Percentiles rank a stretch among this genome's conserved stretches.
Conservation (phyloP, 2,797 vertebrate genomes). For the Anas flavirostris region DNA sequence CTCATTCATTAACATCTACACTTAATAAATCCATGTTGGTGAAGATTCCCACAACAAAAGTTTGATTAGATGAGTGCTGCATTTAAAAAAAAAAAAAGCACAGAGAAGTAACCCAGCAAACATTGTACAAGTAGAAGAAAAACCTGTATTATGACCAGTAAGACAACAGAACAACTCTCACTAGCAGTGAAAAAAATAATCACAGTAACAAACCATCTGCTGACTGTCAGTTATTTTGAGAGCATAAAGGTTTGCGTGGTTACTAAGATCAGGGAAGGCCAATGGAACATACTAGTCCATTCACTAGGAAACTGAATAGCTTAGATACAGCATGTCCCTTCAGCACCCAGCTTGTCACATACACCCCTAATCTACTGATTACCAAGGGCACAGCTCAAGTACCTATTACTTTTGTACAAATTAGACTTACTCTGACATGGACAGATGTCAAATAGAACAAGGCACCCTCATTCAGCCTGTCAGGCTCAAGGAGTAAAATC, state of each 20-base stretch:
- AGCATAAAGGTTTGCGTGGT: neutral
- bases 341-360: neutral
- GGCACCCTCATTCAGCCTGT: neutral
- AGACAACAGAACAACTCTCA: neutral
- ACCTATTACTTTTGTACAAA: neutral
- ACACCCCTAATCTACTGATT: neutral
- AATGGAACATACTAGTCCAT: neutral
- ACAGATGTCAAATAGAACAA: neutral
- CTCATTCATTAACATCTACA: neutral
- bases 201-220: neutral
- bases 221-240: conserved; percentile 10
- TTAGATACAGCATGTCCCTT: neutral
- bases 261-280: neutral
- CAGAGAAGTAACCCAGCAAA: neutral
- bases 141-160: neutral
- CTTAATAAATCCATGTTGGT: neutral
- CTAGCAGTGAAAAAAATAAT: neutral
- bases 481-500: neutral
- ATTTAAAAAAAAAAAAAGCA: neutral
- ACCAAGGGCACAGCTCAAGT: neutral
- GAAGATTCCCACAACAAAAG: neutral
- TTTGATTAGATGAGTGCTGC: neutral
- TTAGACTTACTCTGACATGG: neutral
- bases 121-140: neutral
- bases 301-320: neutral